Base-by-base conservation (phyloP, 1,140 invertebrate species). In the Sitobion miscanthi region DNA sequence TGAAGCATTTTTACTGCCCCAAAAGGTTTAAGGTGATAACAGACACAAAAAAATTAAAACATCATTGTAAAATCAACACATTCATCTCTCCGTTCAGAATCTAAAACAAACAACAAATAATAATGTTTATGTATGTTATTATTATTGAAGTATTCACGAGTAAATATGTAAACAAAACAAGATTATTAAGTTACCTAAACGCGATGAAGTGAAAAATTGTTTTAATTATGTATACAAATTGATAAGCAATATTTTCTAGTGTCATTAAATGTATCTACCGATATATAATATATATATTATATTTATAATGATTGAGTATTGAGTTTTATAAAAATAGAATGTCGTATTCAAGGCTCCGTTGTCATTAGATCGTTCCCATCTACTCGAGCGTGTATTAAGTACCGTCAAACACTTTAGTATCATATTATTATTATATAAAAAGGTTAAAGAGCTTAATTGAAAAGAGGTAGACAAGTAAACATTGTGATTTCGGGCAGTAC, bases 401-500 rank as follows among this genome's bases (percentile, higher is more conserved):
- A 42, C 35, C 38, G 7, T 83, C 6, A 38, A 77, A 77, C 30
- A n/a, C 62, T 77, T 77, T 35, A 77, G 62, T 77, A 35, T 77
- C 35, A 83, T 87, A 87, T 45, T 49, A 49, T n/a, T 30, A 87
- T 87, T 49, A 87, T 35, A 52, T 35, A 17, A 87, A 45, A n/a
- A 21, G 30, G 47, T 52, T 54, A 49, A 54, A 35, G 47, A 35
- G 47, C 47, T 88, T 52, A 88, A 88, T 88, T 88, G 47, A 88
- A 52, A 88, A 30, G 47, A 88, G 49, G 87, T 52, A 88, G n/a
- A 52, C n/a, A n/a, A 88, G 47, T 88, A 88, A 88, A 88, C 87
- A 88, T 88, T 54, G 8, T 35, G 87, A 52, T 52, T 88, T 88
- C 14, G 87, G 47, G 47, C 30, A 7, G 49, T 7, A 87, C 30